phyloP scores from a whole-genome alignment of 2,888 invertebrate genomes.

The Scelioninae gen. 1 region DNA sequence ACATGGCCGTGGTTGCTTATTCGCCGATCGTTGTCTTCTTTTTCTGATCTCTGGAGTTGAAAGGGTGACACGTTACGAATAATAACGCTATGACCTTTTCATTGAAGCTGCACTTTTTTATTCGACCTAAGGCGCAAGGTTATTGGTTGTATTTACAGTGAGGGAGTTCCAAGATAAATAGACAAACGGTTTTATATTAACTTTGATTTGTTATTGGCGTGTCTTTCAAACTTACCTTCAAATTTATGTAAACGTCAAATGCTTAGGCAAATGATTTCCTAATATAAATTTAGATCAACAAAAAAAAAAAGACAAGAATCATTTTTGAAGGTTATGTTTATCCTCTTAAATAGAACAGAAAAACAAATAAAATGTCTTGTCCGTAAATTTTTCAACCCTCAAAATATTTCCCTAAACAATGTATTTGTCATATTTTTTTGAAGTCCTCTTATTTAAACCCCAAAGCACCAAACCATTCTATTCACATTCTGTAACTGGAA shows the following conservation, averaged over 20 bases:
- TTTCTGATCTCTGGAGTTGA: constrained; percentile 44
- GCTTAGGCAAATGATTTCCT: no score
- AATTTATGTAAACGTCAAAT: constrained; percentile 1
- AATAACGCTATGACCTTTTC: constrained; percentile 58
- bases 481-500: no score
- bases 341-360: neutral
- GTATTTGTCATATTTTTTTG: no score
- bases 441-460: no score
- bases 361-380: constrained; percentile 75
- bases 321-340: neutral
- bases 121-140: constrained; percentile 29
- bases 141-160: constrained; percentile 53
- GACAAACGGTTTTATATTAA: constrained; percentile 21
- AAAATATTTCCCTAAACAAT: no score
- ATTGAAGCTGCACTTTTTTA: constrained; percentile 39
- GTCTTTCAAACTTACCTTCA: constrained; percentile 13
- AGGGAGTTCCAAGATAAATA: constrained; percentile 44
- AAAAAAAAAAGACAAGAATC: no score
- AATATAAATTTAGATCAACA: no score
- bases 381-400: no score
- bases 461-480: no score
- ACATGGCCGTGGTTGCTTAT: constrained; percentile 63
- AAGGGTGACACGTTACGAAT: constrained; percentile 63
- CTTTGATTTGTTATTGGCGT: constrained; percentile 24
- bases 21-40: constrained; percentile 39